Evolutionary conservation across 2,888 invertebrate genomes (phyloP), one percentile per base, ranked within the genome.

Genomic region (Ormyrus nitidulus): DNA sequence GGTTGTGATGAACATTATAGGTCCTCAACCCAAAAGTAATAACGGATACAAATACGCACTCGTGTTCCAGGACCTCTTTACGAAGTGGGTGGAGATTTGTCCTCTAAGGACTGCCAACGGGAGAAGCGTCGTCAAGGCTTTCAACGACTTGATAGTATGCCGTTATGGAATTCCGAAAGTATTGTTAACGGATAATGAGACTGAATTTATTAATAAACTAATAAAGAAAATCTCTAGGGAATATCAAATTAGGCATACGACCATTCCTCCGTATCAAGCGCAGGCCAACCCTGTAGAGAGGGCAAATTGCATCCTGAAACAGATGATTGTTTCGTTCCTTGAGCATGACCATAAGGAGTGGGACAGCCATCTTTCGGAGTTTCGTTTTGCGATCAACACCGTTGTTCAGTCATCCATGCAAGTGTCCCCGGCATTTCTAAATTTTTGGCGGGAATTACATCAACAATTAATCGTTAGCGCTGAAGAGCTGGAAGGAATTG

Each of bases 271-370:
- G 0, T 81, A 83, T 56, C 78, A 80, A 44, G 59, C 81, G 6
- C 75, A 77, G 9, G 81, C 81, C 0, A 81, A 83, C 53, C 81
- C 80, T 2, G 79, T 78, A 1, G 83, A 83, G 34, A 19, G 81
- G 7, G 64, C 66, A 5, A 83, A 82, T 49, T 19, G 81, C 0
- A 71, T 66, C 49, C 10, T 77, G 51, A 66, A 74, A 13, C 56
- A 64, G 5, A 73, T 79, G 73, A 79, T 79, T 4, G 49, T 54
- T 0, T 58, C 78, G 0, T 82, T 51, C 54, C 46, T 82, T 1
- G 71, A 64, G 0, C 19, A 10, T 0, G 65, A 81, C 53, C 80
- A 83, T 56, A 65, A 73, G 10, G 51, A 62, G 0, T 81, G 83
- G 83, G 80, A 82, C 13, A 44, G 46, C 6, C 81, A 83, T 48